phyloP scores from a whole-genome alignment of 2,797 vertebrate genomes.

The Parauchenoglanis ngamensis region DNA sequence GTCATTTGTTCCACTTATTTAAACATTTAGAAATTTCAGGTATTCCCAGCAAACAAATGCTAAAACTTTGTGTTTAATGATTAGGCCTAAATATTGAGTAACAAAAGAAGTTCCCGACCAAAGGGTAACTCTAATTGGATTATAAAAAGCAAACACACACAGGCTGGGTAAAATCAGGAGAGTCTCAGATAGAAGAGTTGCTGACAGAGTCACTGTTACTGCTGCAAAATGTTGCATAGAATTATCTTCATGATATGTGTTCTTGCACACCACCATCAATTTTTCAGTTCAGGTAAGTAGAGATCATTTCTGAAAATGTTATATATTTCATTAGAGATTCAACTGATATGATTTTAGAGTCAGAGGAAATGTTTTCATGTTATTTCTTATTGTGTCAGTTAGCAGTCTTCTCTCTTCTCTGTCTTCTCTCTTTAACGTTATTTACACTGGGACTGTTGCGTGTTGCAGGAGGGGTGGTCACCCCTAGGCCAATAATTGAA shows the following conservation, averaged over 20 bases:
- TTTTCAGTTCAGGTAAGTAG: slow-evolving; percentile 12
- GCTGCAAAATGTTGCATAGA: slow-evolving; percentile 9
- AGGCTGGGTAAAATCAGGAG: neutral
- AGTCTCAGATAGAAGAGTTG: neutral
- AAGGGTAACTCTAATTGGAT: slow-evolving; percentile 20
- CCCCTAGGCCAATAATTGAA: slow-evolving; percentile 36
- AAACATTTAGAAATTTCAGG: slow-evolving; percentile 5
- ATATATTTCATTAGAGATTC: neutral
- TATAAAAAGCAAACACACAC: slow-evolving; percentile 20
- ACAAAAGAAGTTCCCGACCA: slow-evolving; percentile 36
- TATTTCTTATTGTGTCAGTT: neutral
- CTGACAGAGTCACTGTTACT: neutral
- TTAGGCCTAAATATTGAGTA: slow-evolving; percentile 38
- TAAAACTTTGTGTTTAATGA: slow-evolving; percentile 35
- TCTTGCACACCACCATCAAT: neutral
- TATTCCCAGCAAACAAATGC: neutral
- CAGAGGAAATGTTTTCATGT: neutral
- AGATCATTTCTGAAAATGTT: neutral
- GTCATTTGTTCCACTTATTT: neutral
- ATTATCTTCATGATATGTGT: neutral
- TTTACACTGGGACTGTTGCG: slow-evolving; percentile 6
- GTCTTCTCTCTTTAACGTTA: neutral
- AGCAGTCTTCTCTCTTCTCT: neutral
- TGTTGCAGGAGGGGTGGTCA: slow-evolving; percentile 24
- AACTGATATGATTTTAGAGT: neutral